These are phyloP conservation scores for Cheilosia variabilis DNA, from an alignment of 2,888 invertebrate genomes.

Conservation along the genomic window DNA sequence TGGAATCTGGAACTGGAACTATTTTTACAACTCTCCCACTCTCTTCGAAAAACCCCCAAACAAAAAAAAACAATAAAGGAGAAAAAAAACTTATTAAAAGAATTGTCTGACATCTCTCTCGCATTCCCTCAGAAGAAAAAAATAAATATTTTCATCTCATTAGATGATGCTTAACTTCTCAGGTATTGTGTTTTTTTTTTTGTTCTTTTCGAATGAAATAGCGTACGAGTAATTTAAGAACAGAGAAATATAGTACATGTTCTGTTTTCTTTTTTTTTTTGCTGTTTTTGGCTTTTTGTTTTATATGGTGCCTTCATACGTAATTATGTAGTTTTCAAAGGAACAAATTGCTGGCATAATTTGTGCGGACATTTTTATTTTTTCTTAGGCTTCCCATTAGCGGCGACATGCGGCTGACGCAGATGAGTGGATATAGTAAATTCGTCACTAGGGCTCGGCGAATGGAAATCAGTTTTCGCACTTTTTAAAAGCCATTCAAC, in stretches of 20 bases:
- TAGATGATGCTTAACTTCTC: constrained; percentile 66
- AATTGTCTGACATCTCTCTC: constrained; percentile 60
- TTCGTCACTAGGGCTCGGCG: no score
- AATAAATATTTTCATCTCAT: constrained; percentile 67
- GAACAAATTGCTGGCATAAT: constrained; percentile 47
- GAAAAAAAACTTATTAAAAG: constrained; percentile 52
- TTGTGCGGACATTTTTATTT: constrained; percentile 26
- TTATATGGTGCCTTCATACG: constrained; percentile 5
- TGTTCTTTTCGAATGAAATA: constrained; percentile 17
- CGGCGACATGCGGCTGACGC: constrained; percentile 9
- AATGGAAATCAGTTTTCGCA: no score
- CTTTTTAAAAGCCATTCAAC: no score
- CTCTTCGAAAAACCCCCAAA: constrained; percentile 38
- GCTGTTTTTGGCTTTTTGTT: constrained; percentile 5
- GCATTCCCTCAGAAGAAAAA: constrained; percentile 42
- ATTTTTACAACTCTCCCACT: constrained; percentile 45
- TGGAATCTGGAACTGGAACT: constrained; percentile 72
- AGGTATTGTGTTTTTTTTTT: constrained; percentile 43
- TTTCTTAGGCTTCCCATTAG: constrained; percentile 6
- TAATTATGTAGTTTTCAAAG: constrained; percentile 34
- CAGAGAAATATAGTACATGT: constrained; percentile 20
- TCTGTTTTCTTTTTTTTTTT: constrained; percentile 1
- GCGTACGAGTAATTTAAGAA: constrained; percentile 43
- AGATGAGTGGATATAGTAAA: not conserved
- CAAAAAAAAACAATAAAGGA: not conserved